A percentile compares a stretch with the other conserved stretches of the same genome.
Evolutionary conservation across 2,113 vertebrate genomes (phyloP).

Genomic region (Callopanchax toddi): DNA sequence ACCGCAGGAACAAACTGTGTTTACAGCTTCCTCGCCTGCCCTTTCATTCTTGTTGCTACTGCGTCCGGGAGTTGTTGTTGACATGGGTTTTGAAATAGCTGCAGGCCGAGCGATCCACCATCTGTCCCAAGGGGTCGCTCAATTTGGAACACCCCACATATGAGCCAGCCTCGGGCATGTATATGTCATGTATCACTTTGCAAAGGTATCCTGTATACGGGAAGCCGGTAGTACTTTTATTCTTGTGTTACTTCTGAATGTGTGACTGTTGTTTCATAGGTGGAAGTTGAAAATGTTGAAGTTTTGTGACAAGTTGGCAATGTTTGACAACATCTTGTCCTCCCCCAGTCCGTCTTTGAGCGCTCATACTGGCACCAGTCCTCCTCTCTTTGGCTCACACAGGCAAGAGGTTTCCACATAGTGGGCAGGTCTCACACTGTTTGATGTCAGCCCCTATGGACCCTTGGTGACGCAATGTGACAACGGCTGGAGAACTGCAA

Average conservation of each 20-base stretch:
- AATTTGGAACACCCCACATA: slow-evolving; percentile 56
- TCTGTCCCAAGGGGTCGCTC: slow-evolving; percentile 57
- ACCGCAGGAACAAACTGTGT: slow-evolving; percentile 44
- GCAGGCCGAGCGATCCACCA: slow-evolving; percentile 54
- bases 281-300: background rate
- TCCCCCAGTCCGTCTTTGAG: slow-evolving; percentile 20
- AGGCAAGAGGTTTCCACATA: slow-evolving; percentile 44
- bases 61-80: slow-evolving; percentile 57
- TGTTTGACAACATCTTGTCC: slow-evolving; percentile 14
- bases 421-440: slow-evolving; percentile 20
- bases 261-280: background rate
- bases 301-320: slow-evolving; percentile 42
- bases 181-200: slow-evolving; percentile 48
- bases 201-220: slow-evolving; percentile 11
- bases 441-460: slow-evolving; percentile 30
- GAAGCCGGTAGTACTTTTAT: slow-evolving; percentile 11
- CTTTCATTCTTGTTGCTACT: slow-evolving; percentile 31
- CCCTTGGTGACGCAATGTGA: slow-evolving; percentile 62
- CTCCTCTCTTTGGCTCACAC: background rate
- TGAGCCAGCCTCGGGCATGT: slow-evolving; percentile 20
- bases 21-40: slow-evolving; percentile 42
- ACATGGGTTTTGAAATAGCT: slow-evolving; percentile 70
- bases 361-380: slow-evolving; percentile 27
- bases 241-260: slow-evolving; percentile 6
- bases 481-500: slow-evolving; percentile 44